Conservation (phyloP, 2,797 vertebrate species). For the Morus bassanus region DNA sequence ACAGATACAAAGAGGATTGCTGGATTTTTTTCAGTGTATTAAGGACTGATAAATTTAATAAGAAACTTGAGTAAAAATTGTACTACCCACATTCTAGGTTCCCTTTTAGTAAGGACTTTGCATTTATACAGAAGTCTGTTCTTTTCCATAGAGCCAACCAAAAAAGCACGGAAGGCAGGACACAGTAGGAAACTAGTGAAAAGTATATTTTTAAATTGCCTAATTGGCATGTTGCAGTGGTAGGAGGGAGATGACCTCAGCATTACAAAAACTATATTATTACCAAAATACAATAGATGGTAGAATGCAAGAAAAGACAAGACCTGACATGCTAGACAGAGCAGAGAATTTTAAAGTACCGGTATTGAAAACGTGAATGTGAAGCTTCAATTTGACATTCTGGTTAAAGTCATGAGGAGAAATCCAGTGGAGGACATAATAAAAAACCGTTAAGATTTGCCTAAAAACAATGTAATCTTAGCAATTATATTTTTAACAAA, state of each 20-base stretch:
- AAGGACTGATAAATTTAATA: background rate
- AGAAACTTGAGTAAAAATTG: background rate
- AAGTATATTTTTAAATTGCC: background rate
- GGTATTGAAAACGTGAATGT: background rate
- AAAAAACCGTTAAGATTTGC: background rate
- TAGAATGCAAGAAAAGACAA: background rate
- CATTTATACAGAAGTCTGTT: background rate
- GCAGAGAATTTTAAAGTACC: background rate
- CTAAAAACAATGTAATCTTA: background rate
- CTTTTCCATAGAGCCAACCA: background rate
- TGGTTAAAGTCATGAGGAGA: background rate
- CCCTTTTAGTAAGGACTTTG: background rate
- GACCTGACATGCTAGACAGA: background rate
- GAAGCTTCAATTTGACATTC: background rate
- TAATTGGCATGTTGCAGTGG: slow-evolving; percentile 22
- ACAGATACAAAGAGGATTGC: background rate
- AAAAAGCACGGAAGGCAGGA: background rate
- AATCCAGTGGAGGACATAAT: background rate
- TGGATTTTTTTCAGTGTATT: background rate
- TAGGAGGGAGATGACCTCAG: background rate
- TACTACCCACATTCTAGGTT: background rate
- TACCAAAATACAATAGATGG: background rate
- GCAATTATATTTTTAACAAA: background rate
- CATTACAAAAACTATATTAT: background rate
- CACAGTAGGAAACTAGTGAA: background rate